Percentiles rank a stretch among this genome's conserved stretches.
Evolutionary conservation across 2,797 vertebrate genomes (phyloP).

Genomic region (Microcaecilia unicolor): DNA sequence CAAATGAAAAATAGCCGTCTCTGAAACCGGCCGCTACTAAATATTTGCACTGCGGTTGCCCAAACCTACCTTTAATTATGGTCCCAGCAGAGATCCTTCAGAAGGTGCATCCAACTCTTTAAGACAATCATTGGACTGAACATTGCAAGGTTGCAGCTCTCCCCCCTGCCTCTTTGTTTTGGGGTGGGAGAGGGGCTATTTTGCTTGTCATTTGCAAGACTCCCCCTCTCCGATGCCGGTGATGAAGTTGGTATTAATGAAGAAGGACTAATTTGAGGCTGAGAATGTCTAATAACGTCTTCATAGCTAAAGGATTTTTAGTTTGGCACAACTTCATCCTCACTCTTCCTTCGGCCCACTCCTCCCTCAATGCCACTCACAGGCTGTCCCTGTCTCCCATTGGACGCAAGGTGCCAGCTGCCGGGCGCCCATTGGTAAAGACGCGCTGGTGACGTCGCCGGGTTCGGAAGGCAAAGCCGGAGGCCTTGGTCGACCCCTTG

Average conservation of each 20-base stretch:
- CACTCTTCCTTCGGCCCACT: constrained; percentile 10
- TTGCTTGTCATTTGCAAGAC: no score
- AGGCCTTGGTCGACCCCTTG: no score
- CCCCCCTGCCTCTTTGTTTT: no score
- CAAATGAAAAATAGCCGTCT: no score
- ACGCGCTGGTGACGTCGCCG: constrained; percentile 2
- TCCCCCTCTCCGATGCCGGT: constrained; percentile 19
- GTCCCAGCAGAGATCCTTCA: no score
- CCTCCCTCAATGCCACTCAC: constrained; percentile 41
- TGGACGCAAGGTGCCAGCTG: constrained; percentile 6
- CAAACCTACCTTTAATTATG: no score
- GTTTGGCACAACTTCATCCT: constrained; percentile 54
- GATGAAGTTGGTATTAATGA: constrained; percentile 23
- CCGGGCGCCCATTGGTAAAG: constrained; percentile 23
- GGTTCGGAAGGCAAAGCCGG: no score
- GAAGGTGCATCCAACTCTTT: no score
- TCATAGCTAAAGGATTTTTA: constrained; percentile 32
- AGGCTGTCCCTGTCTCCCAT: constrained; percentile 18
- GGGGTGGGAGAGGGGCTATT: constrained; percentile 7
- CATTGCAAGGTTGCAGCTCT: no score
- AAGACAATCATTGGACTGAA: no score
- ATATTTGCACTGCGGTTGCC: no score
- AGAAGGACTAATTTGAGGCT: constrained; percentile 40
- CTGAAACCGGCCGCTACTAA: no score
- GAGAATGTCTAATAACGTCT: constrained; percentile 52